These are phyloP conservation scores for Gracilinanus agilis DNA, from an alignment of 2,113 vertebrate genomes.

Conservation along the genomic window DNA sequence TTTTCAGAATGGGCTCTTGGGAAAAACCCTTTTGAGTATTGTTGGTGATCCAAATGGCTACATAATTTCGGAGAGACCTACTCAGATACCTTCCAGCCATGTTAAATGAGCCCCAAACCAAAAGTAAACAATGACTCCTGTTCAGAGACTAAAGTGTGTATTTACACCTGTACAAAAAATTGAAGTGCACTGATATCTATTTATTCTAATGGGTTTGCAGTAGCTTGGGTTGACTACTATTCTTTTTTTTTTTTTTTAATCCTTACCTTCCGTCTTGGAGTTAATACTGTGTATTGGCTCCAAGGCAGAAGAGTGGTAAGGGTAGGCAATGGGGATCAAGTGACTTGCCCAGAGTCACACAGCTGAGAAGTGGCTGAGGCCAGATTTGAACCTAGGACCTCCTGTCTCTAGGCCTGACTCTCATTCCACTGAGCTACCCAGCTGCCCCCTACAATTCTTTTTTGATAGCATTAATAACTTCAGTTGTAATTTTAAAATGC, in stretches of 20 bases:
- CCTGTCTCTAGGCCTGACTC: too few species aligned
- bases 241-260: too few species aligned
- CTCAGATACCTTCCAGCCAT: neutral
- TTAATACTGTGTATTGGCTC: too few species aligned
- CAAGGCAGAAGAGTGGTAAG: too few species aligned
- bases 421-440: too few species aligned
- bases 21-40: neutral
- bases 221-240: neutral
- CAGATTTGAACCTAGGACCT: too few species aligned
- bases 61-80: neutral
- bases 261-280: too few species aligned
- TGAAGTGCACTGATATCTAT: neutral
- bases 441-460: neutral
- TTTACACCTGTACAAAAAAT: neutral
- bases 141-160: neutral
- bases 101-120: neutral
- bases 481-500: neutral
- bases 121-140: neutral
- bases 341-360: too few species aligned
- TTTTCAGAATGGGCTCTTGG: neutral
- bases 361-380: too few species aligned
- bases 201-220: neutral
- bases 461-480: neutral
- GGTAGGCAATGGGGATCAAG: too few species aligned
- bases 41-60: neutral